These are phyloP conservation scores for Matsumurasca onukii DNA, from an alignment of 1,140 invertebrate genomes.

Conservation along the genomic window DNA sequence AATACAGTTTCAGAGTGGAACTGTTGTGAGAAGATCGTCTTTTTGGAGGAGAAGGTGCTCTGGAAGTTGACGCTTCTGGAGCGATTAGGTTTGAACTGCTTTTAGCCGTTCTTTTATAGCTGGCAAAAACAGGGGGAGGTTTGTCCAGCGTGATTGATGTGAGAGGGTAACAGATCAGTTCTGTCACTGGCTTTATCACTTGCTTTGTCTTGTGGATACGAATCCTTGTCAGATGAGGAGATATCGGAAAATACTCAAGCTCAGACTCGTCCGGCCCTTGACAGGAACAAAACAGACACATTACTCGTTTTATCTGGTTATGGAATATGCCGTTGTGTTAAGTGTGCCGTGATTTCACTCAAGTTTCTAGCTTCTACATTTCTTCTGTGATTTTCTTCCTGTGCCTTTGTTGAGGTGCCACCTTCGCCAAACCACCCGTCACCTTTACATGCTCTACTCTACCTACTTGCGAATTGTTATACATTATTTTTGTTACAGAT, in stretches of 20 bases:
- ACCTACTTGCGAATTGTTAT: no score
- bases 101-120: constrained; percentile 54
- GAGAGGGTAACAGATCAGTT: constrained; percentile 61
- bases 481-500: no score
- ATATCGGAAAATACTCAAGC: constrained; percentile 80
- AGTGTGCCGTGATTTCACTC: background rate
- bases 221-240: constrained; percentile 74
- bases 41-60: constrained; percentile 62
- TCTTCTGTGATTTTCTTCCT: background rate
- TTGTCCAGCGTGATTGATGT: constrained; percentile 46
- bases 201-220: constrained; percentile 64
- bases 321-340: background rate
- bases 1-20: constrained; percentile 65
- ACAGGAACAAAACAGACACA: constrained; percentile 29
- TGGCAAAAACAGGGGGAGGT: constrained; percentile 49
- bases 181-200: constrained; percentile 42
- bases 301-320: background rate
- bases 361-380: background rate
- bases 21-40: constrained; percentile 72
- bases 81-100: constrained; percentile 48
- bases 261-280: constrained; percentile 49
- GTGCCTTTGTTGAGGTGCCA: constrained; percentile 24
- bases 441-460: constrained; percentile 36
- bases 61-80: constrained; percentile 41
- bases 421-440: constrained; percentile 34